phyloP scores from a whole-genome alignment of 2,888 invertebrate genomes.

The Drosophila neonasuta region DNA sequence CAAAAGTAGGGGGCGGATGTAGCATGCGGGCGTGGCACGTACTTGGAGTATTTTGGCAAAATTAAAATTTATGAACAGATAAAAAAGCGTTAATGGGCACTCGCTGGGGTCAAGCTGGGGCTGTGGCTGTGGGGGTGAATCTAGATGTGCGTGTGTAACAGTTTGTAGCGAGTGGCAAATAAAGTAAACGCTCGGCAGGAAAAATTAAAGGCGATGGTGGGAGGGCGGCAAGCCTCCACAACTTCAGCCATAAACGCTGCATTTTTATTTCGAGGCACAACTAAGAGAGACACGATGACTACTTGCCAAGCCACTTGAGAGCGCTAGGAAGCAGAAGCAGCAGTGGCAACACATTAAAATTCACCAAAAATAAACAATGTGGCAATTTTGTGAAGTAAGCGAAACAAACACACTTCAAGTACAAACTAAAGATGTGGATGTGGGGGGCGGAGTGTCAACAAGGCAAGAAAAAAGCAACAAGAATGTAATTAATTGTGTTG shows the following conservation, averaged over 20 bases:
- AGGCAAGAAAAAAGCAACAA: not conserved
- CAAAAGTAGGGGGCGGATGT: conserved; percentile 5
- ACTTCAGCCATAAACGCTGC: conserved; percentile 64
- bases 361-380: conserved; percentile 37
- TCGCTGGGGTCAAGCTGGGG: conserved; percentile 58
- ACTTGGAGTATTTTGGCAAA: conserved; percentile 75
- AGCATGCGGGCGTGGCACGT: conserved; percentile 54
- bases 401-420: conserved; percentile 21
- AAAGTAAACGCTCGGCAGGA: conserved; percentile 43
- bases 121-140: conserved; percentile 3
- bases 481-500: conserved; percentile 26
- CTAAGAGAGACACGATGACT: conserved; percentile 27
- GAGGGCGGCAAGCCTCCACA: conserved; percentile 30
- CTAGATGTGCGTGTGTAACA: conserved; percentile 47
- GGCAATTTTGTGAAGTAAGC: conserved; percentile 14
- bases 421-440: not conserved
- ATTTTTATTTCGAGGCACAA: conserved; percentile 56
- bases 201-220: conserved; percentile 2
- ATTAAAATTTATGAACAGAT: conserved; percentile 78
- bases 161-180: conserved; percentile 46
- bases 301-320: conserved; percentile 28
- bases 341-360: conserved; percentile 15
- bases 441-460: not conserved
- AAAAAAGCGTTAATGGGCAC: conserved; percentile 76
- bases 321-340: conserved; percentile 4